phyloP scores from a whole-genome alignment of 2,797 vertebrate species.

The Alauda arvensis region DNA sequence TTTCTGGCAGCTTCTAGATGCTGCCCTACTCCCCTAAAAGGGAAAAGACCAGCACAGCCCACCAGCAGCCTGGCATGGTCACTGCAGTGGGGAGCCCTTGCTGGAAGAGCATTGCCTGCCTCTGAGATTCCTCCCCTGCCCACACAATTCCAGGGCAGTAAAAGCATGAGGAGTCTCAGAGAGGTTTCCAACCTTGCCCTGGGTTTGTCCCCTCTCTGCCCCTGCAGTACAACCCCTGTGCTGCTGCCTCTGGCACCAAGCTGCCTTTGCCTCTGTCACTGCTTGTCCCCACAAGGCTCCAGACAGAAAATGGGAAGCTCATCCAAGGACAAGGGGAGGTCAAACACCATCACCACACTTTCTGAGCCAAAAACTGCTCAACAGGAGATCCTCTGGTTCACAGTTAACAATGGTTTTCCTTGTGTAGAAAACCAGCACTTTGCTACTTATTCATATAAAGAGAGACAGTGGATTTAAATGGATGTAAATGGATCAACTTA shows the following conservation, averaged over 20 bases:
- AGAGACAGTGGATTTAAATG: neutral
- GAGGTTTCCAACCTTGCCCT: neutral
- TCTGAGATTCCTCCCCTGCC: neutral
- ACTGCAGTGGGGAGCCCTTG: neutral
- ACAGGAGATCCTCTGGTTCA: neutral
- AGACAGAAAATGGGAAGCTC: neutral
- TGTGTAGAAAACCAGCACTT: neutral
- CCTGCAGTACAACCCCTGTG: neutral
- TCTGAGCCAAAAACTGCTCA: neutral
- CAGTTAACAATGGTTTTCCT: neutral
- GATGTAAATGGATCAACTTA: neutral
- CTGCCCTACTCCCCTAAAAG: rapidly evolving
- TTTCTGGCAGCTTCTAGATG: neutral
- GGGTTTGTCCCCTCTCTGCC: neutral
- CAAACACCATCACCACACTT: neutral
- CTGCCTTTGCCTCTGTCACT: neutral
- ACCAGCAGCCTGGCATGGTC: neutral
- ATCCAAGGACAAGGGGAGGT: neutral
- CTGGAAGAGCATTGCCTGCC: neutral
- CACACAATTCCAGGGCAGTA: neutral
- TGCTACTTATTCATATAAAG: rapidly evolving
- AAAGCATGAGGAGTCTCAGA: neutral
- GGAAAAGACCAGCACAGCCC: neutral
- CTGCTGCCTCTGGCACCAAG: neutral
- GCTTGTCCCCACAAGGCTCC: neutral